Evolutionary conservation across 2,113 vertebrate species (phyloP).

Genomic region (Columba janthina): DNA sequence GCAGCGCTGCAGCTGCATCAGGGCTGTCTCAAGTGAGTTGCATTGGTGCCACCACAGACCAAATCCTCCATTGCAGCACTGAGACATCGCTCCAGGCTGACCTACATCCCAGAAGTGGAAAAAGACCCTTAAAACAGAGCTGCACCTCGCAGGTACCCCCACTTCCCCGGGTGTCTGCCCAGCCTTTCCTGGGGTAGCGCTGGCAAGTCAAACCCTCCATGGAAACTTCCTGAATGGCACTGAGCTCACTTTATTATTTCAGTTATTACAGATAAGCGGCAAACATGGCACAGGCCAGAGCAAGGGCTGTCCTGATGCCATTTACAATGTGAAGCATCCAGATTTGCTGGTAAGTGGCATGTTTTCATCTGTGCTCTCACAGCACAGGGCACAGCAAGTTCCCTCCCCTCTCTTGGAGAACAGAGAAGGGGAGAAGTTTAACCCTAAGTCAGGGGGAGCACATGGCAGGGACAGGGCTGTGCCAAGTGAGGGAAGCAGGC

Average conservation of each 20-base stretch:
- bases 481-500: not conserved
- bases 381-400: not conserved
- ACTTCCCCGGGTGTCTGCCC: rapidly evolving
- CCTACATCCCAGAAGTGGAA: not conserved
- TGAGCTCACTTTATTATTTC: not conserved
- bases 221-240: not conserved
- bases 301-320: not conserved
- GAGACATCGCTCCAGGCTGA: not conserved
- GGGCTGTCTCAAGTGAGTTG: not conserved
- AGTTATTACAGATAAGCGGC: not conserved
- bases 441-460: not conserved
- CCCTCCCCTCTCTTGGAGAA: not conserved
- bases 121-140: not conserved
- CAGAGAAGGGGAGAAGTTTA: not conserved
- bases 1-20: not conserved
- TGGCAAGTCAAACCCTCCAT: not conserved
- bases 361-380: not conserved
- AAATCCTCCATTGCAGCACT: not conserved
- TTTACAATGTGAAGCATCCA: rapidly evolving
- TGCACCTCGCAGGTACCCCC: rapidly evolving
- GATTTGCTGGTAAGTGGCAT: not conserved
- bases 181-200: not conserved
- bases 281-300: not conserved
- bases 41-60: not conserved
- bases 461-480: not conserved